Evolutionary conservation across 2,797 vertebrate genomes (phyloP), one percentile per base, ranked within the genome.

Genomic region (Odontamblyopus rebecca): DNA sequence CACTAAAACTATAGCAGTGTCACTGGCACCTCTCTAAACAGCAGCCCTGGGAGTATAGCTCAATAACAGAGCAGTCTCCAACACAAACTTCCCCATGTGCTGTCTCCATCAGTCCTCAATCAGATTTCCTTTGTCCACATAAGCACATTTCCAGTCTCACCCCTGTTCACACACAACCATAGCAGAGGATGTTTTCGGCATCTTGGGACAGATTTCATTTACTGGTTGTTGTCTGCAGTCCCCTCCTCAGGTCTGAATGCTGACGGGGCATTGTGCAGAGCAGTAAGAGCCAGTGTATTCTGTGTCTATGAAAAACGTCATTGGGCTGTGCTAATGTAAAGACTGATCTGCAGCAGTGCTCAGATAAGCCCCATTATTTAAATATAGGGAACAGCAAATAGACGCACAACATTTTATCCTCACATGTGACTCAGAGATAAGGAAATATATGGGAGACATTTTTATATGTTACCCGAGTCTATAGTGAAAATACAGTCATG

Each of bases 121-220:
- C 75, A 81, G 69, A 77, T 81, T 77, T 79, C 61, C 71, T 82
- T 81, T 71, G 74, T 78, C 65, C 60, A 73, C 64, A 62, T 75
- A 77, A 88, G 77, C 83, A 87, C 64, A 82, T 86, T 86, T 78
- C 75, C 59, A 61, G 59, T 27, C 65, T 78, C 62, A 9, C 18
- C 44, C 62, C 62, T 75, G 70, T 80, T 79, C 77, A 26, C 51
- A 16, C 59, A 18, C 29, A 69, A 68, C 50, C 16, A 60, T 69
- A 80, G 67, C 81, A 77, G 57, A 5, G 3, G 76, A 78, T 76
- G 72, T 77, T 85, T 88, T 80, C 80, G 79, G 78, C 79, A 75
- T 85, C 70, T 82, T 77, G 77, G 61, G 67, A 38, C n/a, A 77
- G 69, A 74, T 82, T 79, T 80, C 18, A 76, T 77, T 79, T 72